Percentiles rank a stretch among this genome's conserved stretches.
Conservation (phyloP, 2,797 vertebrate species). For the Cichlasoma orientale region DNA sequence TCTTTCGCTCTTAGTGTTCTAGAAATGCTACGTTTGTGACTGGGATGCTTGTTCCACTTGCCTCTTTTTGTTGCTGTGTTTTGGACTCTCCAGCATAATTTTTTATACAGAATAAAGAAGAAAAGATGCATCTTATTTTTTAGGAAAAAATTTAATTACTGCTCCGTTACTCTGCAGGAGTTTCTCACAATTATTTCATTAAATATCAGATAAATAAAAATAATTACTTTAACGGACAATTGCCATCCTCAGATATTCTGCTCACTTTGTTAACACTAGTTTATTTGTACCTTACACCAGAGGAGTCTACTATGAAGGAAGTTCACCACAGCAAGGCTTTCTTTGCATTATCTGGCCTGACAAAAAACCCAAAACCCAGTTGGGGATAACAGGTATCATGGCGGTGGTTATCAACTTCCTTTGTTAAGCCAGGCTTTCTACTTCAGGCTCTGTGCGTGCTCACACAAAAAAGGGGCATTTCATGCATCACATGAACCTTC, state of each 20-base stretch:
- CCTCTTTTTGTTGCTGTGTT: neutral
- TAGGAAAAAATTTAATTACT: neutral
- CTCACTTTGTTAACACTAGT: conserved; percentile 2
- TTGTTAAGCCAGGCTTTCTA: neutral
- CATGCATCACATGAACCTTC: neutral
- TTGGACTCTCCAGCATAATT: neutral
- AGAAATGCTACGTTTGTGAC: neutral
- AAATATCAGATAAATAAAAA: conserved; percentile 6
- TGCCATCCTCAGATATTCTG: neutral
- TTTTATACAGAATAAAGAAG: neutral
- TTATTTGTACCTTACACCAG: neutral
- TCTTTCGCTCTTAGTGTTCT: too few species aligned
- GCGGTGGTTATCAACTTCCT: neutral
- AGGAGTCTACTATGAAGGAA: neutral
- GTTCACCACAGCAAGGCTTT: neutral
- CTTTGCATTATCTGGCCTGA: neutral
- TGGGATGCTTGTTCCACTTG: neutral
- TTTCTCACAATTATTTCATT: neutral
- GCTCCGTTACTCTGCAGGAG: neutral
- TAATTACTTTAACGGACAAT: neutral
- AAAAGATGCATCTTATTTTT: neutral
- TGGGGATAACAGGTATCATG: neutral
- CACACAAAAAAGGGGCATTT: neutral
- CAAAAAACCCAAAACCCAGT: neutral
- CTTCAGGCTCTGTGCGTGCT: too few species aligned